These are phyloP conservation scores for Biston stratarius DNA, from an alignment of 2,888 invertebrate species.

Conservation along the genomic window DNA sequence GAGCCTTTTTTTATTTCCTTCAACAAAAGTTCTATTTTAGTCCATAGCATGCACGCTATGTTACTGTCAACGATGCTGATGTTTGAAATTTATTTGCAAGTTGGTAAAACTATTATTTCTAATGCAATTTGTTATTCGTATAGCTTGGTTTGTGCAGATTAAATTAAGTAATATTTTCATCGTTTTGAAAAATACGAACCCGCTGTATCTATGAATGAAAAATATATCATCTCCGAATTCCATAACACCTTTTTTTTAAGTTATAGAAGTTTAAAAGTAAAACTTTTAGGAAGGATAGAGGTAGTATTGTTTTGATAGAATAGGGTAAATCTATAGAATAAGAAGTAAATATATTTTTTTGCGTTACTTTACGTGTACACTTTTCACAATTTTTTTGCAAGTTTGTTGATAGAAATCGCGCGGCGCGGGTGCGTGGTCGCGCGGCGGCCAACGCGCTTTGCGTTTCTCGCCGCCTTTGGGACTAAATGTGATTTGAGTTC, in stretches of 20 bases:
- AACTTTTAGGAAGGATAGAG: not conserved
- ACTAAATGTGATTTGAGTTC: conserved; percentile 75
- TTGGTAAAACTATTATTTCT: not conserved
- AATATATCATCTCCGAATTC: conserved; percentile 78
- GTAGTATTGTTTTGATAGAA: not conserved
- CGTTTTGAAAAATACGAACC: conserved; percentile 69
- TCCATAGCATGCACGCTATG: conserved; percentile 47
- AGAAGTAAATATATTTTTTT: conserved; percentile 4
- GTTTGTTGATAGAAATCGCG: conserved; percentile 32
- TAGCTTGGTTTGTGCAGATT: conserved; percentile 26
- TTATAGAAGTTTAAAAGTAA: not conserved
- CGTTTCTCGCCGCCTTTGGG: conserved; percentile 68
- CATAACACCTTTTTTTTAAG: conserved; percentile 63
- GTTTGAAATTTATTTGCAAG: not conserved
- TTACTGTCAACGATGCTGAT: conserved; percentile 14
- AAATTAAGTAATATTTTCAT: conserved; percentile 39
- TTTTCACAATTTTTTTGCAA: conserved; percentile 13
- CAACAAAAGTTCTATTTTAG: conserved; percentile 51
- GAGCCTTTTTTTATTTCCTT: not conserved
- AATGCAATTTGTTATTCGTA: not conserved
- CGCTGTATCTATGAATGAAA: conserved; percentile 73
- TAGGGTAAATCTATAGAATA: not conserved
- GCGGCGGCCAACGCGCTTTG: conserved; percentile 52
- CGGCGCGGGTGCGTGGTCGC: conserved; percentile 26
- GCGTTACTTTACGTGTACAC: conserved; percentile 1